Base-by-base conservation (phyloP, 2,113 vertebrate genomes). In the Salvelinus alpinus region DNA sequence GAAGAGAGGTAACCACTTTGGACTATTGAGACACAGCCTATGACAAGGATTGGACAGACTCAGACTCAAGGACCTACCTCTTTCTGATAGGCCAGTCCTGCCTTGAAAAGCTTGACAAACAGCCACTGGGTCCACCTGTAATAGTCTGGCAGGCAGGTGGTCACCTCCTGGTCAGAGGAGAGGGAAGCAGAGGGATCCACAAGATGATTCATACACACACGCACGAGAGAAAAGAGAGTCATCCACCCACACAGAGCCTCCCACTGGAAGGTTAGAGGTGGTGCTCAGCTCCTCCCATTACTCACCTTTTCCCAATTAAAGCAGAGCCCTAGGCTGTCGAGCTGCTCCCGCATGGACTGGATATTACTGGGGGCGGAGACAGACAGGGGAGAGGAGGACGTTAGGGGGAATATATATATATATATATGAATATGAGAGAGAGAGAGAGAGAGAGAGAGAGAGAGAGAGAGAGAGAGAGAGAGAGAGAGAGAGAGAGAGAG, bases 241-340 rank as follows among this genome's bases (percentile, higher is more conserved):
- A 66, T 18, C 9, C 51, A 72, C 29, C 64, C 6, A 47, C 16
- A 47, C 67, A 71, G 29, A 44, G 4, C 34, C 67, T 54, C 51
- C 51, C 38, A 44, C 38, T 11, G 9, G 22, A 22, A 7, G 31
- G n/a, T 34, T 38, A 8, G 18, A 71, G 51, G 18, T 31, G 60
- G 24, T 22, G 65, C n/a, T 64, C 48, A 14, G 11, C 6, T 75
- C 27, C 70, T 69, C 11, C 2, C 67, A n/a, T 25, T 57, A 86
- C 96, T 96, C 92, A 99, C 97, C 93, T 95, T 90, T 68, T 99
- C 95, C 97, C 97, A 99, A 75, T 93, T 96, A 91, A 99, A 99
- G 84, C 95, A 96, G 65, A 99, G 94, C 65, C 96, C 95, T 7
- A 99, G 92, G 27, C 84, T 93, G 78, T 97, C 93, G 66, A 99